Percentiles rank a stretch among this genome's conserved stretches.
Conservation (phyloP, 2,113 vertebrate species). For the Scophthalmus maximus region DNA sequence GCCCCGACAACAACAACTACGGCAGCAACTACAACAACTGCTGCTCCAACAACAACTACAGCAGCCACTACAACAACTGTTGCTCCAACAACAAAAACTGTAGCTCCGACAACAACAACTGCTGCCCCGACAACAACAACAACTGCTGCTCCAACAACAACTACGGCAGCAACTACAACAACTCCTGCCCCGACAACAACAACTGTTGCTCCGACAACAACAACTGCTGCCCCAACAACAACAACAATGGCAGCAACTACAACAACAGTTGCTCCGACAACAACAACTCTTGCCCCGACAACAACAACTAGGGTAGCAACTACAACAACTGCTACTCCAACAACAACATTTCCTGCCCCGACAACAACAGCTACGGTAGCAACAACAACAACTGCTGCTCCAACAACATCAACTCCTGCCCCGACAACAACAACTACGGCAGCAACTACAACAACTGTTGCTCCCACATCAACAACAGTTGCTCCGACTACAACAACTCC, state of each 20-base stretch:
- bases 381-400: too few species aligned
- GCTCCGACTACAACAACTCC: too few species aligned
- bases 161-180: neutral
- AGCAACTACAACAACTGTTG: too few species aligned
- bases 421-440: too few species aligned
- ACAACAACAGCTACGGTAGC: too few species aligned
- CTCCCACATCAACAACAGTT: too few species aligned
- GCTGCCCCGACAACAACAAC: neutral
- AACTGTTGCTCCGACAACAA: neutral
- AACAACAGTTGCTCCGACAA: neutral
- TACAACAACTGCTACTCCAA: too few species aligned
- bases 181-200: neutral
- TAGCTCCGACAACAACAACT: neutral
- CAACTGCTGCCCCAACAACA: neutral
- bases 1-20: neutral
- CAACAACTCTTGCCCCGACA: too few species aligned
- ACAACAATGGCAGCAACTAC: neutral
- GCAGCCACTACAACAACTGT: neutral
- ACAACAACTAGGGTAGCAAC: too few species aligned
- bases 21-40: neutral
- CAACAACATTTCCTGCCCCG: too few species aligned
- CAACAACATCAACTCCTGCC: too few species aligned
- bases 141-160: neutral
- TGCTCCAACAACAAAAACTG: neutral
- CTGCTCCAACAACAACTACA: neutral